These are phyloP conservation scores for Leptopilina clavipes DNA, from an alignment of 1,140 invertebrate genomes.

Conservation along the genomic window DNA sequence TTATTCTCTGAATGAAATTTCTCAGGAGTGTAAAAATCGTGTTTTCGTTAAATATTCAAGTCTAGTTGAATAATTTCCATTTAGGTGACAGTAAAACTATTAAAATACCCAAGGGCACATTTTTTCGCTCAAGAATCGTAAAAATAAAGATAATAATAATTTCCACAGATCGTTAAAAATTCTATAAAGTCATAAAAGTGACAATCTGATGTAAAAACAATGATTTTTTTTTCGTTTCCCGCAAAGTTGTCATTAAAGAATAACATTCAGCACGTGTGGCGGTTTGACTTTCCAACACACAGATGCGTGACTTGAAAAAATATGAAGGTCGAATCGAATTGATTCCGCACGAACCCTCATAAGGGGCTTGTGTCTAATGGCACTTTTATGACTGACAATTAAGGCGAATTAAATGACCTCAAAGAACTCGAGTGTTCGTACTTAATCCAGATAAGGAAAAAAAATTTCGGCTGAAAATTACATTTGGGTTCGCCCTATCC, in stretches of 20 bases:
- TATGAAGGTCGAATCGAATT: slow-evolving; percentile 20
- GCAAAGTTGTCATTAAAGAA: neutral
- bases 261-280: neutral
- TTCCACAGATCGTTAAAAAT: neutral
- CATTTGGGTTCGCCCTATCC: neutral
- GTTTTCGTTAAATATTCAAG: no score
- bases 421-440: neutral
- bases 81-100: no score
- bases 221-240: neutral
- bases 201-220: neutral
- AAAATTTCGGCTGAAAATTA: neutral
- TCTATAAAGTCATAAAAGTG: neutral
- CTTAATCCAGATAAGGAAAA: neutral
- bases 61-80: no score
- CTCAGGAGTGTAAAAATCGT: no score
- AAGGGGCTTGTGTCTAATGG: slow-evolving; percentile 8
- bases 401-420: slow-evolving; percentile 18
- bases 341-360: slow-evolving; percentile 13
- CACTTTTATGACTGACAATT: slow-evolving; percentile 23
- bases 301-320: slow-evolving; percentile 29
- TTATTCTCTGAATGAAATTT: no score
- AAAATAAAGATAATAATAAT: neutral
- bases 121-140: neutral
- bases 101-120: no score
- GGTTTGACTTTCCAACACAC: neutral